Evolutionary conservation across 2,888 invertebrate species (phyloP).

Genomic region (Geotrupes spiniger): DNA sequence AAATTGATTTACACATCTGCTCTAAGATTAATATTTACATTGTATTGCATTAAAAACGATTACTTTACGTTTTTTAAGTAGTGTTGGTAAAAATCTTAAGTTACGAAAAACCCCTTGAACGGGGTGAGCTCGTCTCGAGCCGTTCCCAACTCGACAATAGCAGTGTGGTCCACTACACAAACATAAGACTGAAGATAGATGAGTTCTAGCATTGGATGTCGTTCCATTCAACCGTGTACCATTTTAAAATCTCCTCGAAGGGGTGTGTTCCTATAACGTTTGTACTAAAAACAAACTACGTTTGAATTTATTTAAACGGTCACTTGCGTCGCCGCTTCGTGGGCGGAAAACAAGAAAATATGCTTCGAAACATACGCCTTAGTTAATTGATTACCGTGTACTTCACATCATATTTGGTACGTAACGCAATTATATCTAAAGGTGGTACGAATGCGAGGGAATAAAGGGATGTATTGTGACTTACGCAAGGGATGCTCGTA

Average conservation of each 20-base stretch:
- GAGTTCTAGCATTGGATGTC: constrained; percentile 40
- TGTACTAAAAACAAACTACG: not conserved
- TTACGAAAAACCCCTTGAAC: constrained; percentile 6
- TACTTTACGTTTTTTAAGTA: no score
- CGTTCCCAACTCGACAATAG: constrained; percentile 34
- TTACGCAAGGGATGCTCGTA: constrained; percentile 17
- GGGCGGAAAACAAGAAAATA: not conserved
- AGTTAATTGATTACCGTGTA: no score
- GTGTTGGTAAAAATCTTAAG: constrained; percentile 7
- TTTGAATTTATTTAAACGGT: not conserved
- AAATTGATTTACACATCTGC: no score
- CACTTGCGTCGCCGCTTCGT: not conserved
- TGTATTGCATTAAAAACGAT: no score
- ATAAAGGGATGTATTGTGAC: constrained; percentile 23
- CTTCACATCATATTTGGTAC: no score
- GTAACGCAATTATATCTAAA: not conserved
- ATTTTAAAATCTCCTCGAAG: constrained; percentile 26
- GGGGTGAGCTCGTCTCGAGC: constrained; percentile 1
- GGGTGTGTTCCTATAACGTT: not conserved
- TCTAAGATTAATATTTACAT: no score
- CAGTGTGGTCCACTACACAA: constrained; percentile 49
- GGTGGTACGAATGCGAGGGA: constrained; percentile 10
- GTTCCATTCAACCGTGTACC: constrained; percentile 32
- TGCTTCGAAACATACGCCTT: no score
- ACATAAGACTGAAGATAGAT: constrained; percentile 47